phyloP scores from a whole-genome alignment of 2,888 invertebrate genomes.

The Drosophila imparisetae region DNA sequence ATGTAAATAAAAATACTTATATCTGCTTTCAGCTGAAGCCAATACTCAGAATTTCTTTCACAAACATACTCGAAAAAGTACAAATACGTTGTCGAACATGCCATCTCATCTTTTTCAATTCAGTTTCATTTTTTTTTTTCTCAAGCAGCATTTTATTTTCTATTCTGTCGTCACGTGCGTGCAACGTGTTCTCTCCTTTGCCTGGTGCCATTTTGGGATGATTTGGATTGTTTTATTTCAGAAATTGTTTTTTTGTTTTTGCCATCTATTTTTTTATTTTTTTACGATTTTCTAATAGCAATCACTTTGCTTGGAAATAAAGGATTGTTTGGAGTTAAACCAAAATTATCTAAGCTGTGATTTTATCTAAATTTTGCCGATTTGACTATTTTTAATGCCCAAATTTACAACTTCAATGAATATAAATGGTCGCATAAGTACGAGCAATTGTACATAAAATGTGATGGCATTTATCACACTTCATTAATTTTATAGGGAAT shows the following conservation, averaged over 20 bases:
- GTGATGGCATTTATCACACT: slow-evolving; percentile 38
- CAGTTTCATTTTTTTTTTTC: slow-evolving; percentile 5
- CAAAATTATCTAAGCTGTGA: slow-evolving; percentile 10
- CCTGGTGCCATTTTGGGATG: slow-evolving; percentile 67
- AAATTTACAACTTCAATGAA: slow-evolving; percentile 9
- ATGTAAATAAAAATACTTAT: not conserved
- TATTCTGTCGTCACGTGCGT: slow-evolving; percentile 65
- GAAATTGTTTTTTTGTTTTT: slow-evolving; percentile 42
- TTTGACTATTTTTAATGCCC: slow-evolving; percentile 21
- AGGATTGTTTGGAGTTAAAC: slow-evolving; percentile 23
- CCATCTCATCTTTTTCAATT: slow-evolving; percentile 51
- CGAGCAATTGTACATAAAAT: slow-evolving; percentile 28
- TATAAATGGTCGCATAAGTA: slow-evolving; percentile 25
- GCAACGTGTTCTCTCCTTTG: slow-evolving; percentile 54
- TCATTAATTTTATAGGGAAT: slow-evolving; percentile 38
- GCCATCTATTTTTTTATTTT: slow-evolving; percentile 15
- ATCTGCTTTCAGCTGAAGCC: slow-evolving; percentile 1
- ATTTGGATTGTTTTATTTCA: slow-evolving; percentile 58
- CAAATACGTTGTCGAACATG: slow-evolving; percentile 9
- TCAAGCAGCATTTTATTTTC: slow-evolving; percentile 21
- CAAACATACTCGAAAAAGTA: not conserved
- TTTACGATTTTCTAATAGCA: slow-evolving; percentile 26
- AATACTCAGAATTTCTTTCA: slow-evolving; percentile 14
- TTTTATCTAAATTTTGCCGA: slow-evolving; percentile 3
- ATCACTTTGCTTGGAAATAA: slow-evolving; percentile 38